phyloP scores from a whole-genome alignment of 2,797 vertebrate species.

The Gambusia yucatana region DNA sequence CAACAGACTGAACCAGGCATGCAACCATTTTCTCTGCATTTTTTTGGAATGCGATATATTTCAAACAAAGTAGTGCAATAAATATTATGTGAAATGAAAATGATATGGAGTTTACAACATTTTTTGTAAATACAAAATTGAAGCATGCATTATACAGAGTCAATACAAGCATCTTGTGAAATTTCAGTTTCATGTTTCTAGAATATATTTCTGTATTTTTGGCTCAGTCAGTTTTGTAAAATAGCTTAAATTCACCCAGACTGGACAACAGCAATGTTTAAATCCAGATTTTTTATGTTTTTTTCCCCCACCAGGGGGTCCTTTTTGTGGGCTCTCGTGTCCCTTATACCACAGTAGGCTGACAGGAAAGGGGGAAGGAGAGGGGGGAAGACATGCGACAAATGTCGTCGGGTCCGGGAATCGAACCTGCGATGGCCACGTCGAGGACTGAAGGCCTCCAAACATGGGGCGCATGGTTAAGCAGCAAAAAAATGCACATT shows the following conservation, averaged over 20 bases:
- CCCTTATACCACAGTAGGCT: no score
- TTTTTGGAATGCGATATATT: neutral
- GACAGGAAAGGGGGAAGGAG: no score
- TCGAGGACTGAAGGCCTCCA: no score
- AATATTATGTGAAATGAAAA: neutral
- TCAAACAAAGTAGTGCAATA: neutral
- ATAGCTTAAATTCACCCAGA: no score
- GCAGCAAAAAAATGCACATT: conserved; percentile 22
- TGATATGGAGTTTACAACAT: neutral
- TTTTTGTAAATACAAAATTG: neutral
- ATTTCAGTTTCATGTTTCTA: neutral
- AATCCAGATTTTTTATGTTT: neutral
- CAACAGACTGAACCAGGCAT: neutral
- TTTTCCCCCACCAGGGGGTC: no score
- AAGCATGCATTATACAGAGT: neutral
- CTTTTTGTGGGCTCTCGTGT: no score
- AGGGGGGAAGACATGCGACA: no score
- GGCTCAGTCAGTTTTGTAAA: no score
- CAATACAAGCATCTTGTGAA: neutral
- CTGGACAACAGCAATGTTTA: neutral
- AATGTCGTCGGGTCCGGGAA: no score
- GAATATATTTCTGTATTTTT: neutral
- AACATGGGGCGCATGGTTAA: neutral
- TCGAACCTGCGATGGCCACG: no score
- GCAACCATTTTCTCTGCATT: neutral